Evolutionary conservation across 2,888 invertebrate species (phyloP).

Genomic region (Oxyteleia sp.): DNA sequence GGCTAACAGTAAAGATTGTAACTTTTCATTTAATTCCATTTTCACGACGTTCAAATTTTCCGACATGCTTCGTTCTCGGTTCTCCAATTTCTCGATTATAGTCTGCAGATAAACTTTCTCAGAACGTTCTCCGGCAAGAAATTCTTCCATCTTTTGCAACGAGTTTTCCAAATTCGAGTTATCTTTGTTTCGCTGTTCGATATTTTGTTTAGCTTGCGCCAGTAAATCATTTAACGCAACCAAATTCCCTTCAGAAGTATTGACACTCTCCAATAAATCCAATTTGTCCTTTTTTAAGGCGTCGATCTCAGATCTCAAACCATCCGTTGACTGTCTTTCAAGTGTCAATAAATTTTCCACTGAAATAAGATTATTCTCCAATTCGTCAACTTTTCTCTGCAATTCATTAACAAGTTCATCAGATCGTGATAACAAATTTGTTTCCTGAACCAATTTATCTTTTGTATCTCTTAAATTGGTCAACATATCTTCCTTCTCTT

Average conservation of each 20-base stretch:
- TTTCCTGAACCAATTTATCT: constrained; percentile 40
- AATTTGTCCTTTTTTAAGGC: constrained; percentile 36
- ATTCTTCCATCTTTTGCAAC: constrained; percentile 58
- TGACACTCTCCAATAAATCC: constrained; percentile 23
- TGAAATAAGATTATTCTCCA: constrained; percentile 22
- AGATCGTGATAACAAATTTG: not conserved
- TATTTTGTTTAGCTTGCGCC: constrained; percentile 54
- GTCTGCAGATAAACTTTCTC: constrained; percentile 59
- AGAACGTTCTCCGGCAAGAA: constrained; percentile 52
- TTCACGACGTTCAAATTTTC: constrained; percentile 60
- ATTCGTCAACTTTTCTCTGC: constrained; percentile 15
- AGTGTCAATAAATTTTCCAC: constrained; percentile 5
- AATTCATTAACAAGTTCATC: constrained; percentile 39
- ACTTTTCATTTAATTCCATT: constrained; percentile 56
- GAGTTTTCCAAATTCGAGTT: constrained; percentile 58
- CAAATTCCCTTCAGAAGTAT: constrained; percentile 33
- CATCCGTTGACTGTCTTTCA: constrained; percentile 8
- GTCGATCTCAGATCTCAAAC: constrained; percentile 15
- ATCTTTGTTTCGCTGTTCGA: constrained; percentile 61
- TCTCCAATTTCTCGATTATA: constrained; percentile 52
- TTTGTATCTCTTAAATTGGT: constrained; percentile 20
- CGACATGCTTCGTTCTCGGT: constrained; percentile 45
- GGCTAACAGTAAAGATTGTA: too few species aligned
- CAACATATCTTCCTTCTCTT: constrained; percentile 17
- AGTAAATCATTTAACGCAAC: constrained; percentile 52